Base-by-base conservation (phyloP, 2,888 invertebrate species). In the Imbricaverruca yamaguchii region DNA sequence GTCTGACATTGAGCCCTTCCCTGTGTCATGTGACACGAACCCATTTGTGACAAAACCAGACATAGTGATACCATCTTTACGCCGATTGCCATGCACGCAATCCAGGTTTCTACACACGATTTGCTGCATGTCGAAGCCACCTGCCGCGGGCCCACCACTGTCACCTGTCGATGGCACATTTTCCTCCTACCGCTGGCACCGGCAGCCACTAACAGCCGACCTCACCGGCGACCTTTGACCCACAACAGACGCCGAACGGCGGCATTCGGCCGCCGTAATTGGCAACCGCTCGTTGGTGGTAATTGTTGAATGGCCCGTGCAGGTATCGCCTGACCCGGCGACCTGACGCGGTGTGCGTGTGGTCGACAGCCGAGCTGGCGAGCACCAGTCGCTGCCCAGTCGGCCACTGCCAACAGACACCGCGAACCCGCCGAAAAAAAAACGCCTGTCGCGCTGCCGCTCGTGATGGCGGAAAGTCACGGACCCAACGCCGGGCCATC, bases 401-500 rank as follows among this genome's bases (percentile, higher is more conserved):
- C 39, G 39, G 39, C 39, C 39, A 4, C 39, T 39, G 39, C 39
- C 39, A 39, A 39, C 39, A 39, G 39, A 39, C 4, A 39, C 39
- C 39, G 39, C 65, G 65, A 0, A 9, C 10, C 65, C n/a, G 7
- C 65, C n/a, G 7, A 39, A 18, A 13, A 61, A 61, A 61, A 61
- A 15, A 61, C 91, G 93, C 86, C 87, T 97, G 80, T 90, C 89
- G 81, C 91, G 93, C 85, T 96, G 97, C 86, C 91, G 91, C 11
- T 89, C 98, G 0, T 89, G 91, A 84, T 89, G 98, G 69, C 91
- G 91, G 86, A 97, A 97, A 1, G 91, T 92, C 65, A 93, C 97
- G 82, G 94, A 94, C 69, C 96, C 97, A 0, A 89, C 98, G 80
- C 96, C 96, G 87, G 90, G 97, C 86, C 92, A 92, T 57, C 91